These are phyloP conservation scores for Hermetia illucens DNA, from an alignment of 1,140 invertebrate species.

Conservation along the genomic window DNA sequence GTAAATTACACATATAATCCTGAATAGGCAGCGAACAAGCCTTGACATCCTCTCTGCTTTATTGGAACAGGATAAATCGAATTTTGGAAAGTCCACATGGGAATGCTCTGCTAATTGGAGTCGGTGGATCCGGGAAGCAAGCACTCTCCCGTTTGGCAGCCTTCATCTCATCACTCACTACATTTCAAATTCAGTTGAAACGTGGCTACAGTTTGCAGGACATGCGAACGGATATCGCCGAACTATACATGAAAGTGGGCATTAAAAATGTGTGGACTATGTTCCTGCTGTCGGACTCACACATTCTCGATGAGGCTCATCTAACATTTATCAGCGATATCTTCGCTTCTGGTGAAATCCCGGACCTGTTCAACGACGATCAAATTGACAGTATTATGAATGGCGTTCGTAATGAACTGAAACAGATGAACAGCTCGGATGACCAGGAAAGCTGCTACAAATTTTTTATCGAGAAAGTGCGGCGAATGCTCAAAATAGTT, in stretches of 20 bases:
- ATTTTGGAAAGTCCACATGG: slow-evolving; percentile 84
- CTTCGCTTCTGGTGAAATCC: slow-evolving; percentile 86
- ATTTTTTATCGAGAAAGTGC: slow-evolving; percentile 85
- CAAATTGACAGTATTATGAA: slow-evolving; percentile 81
- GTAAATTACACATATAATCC: too few relatives aligned
- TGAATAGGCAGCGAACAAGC: too few relatives aligned
- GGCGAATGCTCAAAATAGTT: slow-evolving; percentile 55
- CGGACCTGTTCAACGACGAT: slow-evolving; percentile 81
- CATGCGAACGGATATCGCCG: slow-evolving; percentile 66
- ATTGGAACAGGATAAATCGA: slow-evolving; percentile 74
- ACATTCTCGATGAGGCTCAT: slow-evolving; percentile 82
- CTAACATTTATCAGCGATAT: slow-evolving; percentile 92
- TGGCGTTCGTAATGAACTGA: slow-evolving; percentile 69
- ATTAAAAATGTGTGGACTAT: slow-evolving; percentile 78
- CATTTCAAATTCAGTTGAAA: slow-evolving; percentile 82
- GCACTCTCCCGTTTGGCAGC: slow-evolving; percentile 75
- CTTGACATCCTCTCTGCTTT: too few relatives aligned
- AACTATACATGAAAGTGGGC: slow-evolving; percentile 75
- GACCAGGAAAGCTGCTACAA: slow-evolving; percentile 91
- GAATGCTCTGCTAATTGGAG: slow-evolving; percentile 83
- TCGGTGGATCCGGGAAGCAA: slow-evolving; percentile 91
- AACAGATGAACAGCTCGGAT: slow-evolving; percentile 57
- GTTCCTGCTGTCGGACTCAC: slow-evolving; percentile 89
- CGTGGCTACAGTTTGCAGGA: slow-evolving; percentile 79
- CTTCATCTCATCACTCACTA: slow-evolving; percentile 78